Conservation (phyloP, 2,888 invertebrate species). For the Tenodera sinensis region DNA sequence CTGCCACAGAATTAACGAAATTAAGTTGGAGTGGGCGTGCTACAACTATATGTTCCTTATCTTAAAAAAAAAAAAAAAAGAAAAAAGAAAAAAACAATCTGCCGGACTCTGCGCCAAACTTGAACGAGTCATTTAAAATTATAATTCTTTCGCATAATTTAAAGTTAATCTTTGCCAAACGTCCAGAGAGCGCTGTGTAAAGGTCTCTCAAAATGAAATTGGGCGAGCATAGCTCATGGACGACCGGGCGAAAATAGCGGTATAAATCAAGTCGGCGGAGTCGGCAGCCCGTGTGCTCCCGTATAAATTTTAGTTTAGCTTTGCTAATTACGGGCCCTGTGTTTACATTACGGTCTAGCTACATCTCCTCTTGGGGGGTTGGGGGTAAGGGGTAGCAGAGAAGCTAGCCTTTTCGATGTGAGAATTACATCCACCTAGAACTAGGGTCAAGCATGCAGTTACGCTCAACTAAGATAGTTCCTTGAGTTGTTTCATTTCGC, state of each 20-base stretch:
- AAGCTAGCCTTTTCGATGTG: not conserved
- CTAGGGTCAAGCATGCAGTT: not conserved
- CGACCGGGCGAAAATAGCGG: not conserved
- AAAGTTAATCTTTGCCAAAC: constrained; percentile 1
- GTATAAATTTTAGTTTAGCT: constrained; percentile 21
- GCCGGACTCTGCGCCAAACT: not conserved
- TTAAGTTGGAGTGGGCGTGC: not conserved
- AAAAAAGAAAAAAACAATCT: no score
- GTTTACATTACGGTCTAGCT: constrained; percentile 17
- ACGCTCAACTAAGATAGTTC: not conserved
- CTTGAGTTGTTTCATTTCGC: no score
- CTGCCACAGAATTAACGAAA: not conserved
- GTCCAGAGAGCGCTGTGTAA: not conserved
- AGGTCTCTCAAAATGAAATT: constrained; percentile 1
- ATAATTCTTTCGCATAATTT: constrained; percentile 7
- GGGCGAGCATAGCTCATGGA: not conserved
- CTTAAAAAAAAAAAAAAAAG: not conserved
- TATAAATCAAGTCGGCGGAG: constrained; percentile 1
- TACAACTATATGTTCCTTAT: not conserved
- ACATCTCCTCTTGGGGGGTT: not conserved
- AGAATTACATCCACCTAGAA: not conserved
- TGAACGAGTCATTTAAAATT: not conserved
- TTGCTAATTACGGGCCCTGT: constrained; percentile 11
- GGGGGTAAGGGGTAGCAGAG: not conserved
- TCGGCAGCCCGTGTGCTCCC: not conserved